A percentile compares a stretch with the other conserved stretches of the same genome.
These are phyloP conservation scores for Thysanoteuthis rhombus DNA, from an alignment of 2,888 invertebrate genomes.

Conservation along the genomic window DNA sequence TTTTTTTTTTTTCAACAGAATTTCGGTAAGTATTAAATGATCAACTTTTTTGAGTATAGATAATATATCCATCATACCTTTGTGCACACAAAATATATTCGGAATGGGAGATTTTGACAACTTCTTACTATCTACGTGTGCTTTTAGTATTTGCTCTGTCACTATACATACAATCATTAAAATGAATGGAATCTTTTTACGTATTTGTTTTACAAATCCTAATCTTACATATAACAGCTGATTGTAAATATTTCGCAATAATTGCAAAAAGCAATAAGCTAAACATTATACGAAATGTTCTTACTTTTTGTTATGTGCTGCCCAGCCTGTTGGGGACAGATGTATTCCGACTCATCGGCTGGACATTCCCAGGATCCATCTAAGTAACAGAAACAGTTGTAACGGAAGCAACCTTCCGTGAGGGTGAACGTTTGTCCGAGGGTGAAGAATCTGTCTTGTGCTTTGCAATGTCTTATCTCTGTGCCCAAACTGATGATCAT, in stretches of 20 bases:
- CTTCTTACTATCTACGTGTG: too few relatives aligned
- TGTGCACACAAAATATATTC: too few relatives aligned
- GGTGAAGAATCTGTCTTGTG: background rate
- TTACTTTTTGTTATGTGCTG: background rate
- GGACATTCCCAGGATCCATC: slow-evolving; percentile 31
- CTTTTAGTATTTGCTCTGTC: too few relatives aligned
- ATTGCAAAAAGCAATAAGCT: background rate
- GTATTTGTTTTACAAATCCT: too few relatives aligned
- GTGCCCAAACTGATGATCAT: background rate
- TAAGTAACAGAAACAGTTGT: background rate
- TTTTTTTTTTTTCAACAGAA: too few relatives aligned
- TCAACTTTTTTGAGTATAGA: too few relatives aligned
- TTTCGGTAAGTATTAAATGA: too few relatives aligned
- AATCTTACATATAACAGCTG: too few relatives aligned
- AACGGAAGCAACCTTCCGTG: slow-evolving; percentile 14
- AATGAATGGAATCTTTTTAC: too few relatives aligned
- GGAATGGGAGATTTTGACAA: too few relatives aligned
- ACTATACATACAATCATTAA: too few relatives aligned
- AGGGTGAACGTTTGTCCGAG: background rate
- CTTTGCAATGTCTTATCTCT: background rate
- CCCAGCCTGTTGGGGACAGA: background rate
- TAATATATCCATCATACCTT: too few relatives aligned
- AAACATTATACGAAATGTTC: background rate
- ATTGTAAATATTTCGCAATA: background rate
- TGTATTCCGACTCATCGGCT: slow-evolving; percentile 30